phyloP scores from a whole-genome alignment of 2,113 vertebrate species.

The Lampris megalopsis region DNA sequence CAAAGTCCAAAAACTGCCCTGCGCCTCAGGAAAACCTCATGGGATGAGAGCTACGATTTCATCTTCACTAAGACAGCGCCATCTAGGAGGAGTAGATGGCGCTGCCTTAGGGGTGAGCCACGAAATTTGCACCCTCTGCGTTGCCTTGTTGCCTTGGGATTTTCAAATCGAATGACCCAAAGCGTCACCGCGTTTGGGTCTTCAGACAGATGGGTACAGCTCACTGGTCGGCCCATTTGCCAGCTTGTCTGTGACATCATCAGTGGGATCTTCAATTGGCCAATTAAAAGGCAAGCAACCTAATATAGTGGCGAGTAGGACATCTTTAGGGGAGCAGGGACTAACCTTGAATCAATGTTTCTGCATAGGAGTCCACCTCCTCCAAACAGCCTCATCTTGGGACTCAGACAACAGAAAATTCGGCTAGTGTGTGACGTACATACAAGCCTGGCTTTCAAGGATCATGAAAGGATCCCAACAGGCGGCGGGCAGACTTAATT shows the following conservation, averaged over 20 bases:
- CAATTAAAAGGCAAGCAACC: not conserved
- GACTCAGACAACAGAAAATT: not conserved
- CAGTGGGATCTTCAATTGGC: not conserved
- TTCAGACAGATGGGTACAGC: no score
- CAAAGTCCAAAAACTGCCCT: no score
- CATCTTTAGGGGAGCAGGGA: conserved; percentile 11
- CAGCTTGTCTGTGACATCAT: not conserved
- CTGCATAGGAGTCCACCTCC: not conserved
- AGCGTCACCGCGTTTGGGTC: no score
- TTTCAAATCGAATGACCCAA: no score
- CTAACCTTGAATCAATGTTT: not conserved
- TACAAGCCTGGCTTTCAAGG: not conserved
- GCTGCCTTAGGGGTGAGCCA: no score
- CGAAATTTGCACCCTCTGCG: no score
- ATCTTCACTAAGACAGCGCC: no score
- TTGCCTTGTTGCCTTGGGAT: no score
- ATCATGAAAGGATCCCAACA: not conserved
- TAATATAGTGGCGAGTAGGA: conserved; percentile 24
- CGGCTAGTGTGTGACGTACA: not conserved
- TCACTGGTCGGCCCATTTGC: no score
- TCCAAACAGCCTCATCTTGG: not conserved
- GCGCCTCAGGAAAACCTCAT: no score
- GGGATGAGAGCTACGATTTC: no score
- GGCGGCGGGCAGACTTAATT: not conserved
- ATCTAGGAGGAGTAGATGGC: no score